Evolutionary conservation across 2,113 vertebrate species (phyloP).

Genomic region (Synodontis membranacea): DNA sequence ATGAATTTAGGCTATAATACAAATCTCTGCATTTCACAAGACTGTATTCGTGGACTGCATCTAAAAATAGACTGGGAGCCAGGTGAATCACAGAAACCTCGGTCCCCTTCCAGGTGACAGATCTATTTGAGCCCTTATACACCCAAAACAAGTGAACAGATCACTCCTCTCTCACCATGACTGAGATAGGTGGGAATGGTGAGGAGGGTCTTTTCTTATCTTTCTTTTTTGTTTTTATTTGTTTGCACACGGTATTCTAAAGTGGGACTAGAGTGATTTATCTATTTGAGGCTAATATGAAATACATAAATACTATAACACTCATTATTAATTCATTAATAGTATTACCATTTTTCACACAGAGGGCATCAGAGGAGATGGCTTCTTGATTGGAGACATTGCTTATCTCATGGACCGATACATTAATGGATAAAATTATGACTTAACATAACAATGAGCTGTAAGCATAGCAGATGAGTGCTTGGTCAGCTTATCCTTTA

Average conservation of each 20-base stretch:
- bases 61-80: conserved; percentile 27
- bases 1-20: conserved; percentile 38
- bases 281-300: not conserved
- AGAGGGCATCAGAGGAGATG: not conserved
- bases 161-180: not conserved
- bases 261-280: not conserved
- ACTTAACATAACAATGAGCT: not conserved
- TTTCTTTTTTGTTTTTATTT: too few relatives aligned
- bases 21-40: conserved; percentile 3
- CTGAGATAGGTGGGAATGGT: not conserved
- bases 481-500: conserved; percentile 2
- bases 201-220: not conserved
- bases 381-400: not conserved
- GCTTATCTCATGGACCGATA: not conserved
- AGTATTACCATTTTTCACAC: not conserved
- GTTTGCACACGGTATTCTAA: not conserved
- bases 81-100: not conserved
- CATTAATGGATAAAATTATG: not conserved
- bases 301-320: not conserved
- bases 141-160: not conserved
- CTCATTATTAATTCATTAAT: not conserved
- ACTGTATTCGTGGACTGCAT: conserved; percentile 1
- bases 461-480: not conserved
- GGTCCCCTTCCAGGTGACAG: not conserved
- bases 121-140: not conserved